phyloP scores from a whole-genome alignment of 2,888 invertebrate genomes.

The Crossocerus cetratus region DNA sequence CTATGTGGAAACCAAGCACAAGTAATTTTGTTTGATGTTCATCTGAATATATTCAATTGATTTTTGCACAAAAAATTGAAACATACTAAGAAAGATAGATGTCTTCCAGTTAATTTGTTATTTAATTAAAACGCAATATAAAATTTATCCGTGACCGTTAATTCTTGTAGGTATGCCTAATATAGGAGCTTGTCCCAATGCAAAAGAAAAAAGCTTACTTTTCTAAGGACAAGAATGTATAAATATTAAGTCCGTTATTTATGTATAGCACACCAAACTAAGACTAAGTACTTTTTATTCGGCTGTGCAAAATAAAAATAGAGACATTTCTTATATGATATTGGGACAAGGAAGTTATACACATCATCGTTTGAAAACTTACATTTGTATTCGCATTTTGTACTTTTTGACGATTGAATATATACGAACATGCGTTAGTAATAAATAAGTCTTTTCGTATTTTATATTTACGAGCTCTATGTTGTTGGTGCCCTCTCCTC shows the following conservation, averaged over 20 bases:
- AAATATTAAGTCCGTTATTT: neutral
- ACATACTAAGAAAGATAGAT: no score
- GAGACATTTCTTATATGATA: constrained; percentile 5
- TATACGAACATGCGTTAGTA: neutral
- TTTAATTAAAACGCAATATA: no score
- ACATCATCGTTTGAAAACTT: neutral
- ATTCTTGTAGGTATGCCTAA: no score
- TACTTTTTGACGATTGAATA: no score
- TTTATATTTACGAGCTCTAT: constrained; percentile 1
- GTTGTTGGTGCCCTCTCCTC: no score
- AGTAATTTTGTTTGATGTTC: no score
- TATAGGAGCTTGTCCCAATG: no score
- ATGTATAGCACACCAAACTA: constrained; percentile 7
- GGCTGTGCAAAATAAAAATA: constrained; percentile 10
- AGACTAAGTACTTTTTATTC: constrained; percentile 10
- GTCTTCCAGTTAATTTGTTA: no score
- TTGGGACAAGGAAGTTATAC: constrained; percentile 4
- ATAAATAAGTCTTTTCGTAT: constrained; percentile 7
- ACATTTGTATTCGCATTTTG: neutral
- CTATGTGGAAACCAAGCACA: no score
- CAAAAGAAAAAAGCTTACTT: constrained; percentile 8
- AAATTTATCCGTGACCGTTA: no score
- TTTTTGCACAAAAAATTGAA: no score
- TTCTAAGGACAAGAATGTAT: constrained; percentile 6
- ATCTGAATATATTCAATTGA: no score